phyloP scores from a whole-genome alignment of 2,888 invertebrate species.

The Hemistola chrysoprasaria region DNA sequence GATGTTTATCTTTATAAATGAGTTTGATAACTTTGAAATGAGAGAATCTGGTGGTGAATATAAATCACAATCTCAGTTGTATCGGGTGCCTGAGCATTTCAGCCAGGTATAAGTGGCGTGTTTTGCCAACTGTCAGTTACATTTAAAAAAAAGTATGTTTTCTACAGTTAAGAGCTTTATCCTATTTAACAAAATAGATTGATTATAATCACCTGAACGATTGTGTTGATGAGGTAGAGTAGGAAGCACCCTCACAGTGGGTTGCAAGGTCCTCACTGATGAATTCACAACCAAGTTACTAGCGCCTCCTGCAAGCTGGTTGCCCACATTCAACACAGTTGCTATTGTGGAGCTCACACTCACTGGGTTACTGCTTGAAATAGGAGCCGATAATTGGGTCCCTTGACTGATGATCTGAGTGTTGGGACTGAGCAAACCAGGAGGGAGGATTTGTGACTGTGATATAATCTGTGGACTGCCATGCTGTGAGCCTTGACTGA shows the following conservation, averaged over 20 bases:
- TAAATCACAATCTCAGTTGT: no score
- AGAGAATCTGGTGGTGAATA: no score
- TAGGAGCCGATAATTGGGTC: conserved; percentile 62
- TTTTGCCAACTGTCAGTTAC: no score
- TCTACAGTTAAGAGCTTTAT: no score
- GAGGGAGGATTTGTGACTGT: conserved; percentile 50
- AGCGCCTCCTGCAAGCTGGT: conserved; percentile 56
- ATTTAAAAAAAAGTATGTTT: no score
- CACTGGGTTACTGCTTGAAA: conserved; percentile 49
- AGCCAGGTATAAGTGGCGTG: no score
- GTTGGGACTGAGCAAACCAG: conserved; percentile 53
- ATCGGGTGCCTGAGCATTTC: no score
- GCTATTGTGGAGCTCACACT: conserved; percentile 56
- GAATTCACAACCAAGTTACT: conserved; percentile 67
- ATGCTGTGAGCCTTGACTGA: conserved; percentile 69
- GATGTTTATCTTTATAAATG: no score
- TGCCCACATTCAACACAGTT: conserved; percentile 65
- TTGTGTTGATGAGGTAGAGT: conserved; percentile 65
- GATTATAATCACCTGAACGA: conserved; percentile 54
- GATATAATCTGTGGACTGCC: conserved; percentile 67
- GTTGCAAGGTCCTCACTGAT: conserved; percentile 65
- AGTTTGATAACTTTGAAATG: no score
- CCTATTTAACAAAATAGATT: no score
- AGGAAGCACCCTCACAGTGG: conserved; percentile 69
- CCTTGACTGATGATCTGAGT: conserved; percentile 78